Percentiles rank a stretch among this genome's conserved stretches.
Evolutionary conservation across 2,888 invertebrate genomes (phyloP).

Genomic region (Ophonus ardosiacus): DNA sequence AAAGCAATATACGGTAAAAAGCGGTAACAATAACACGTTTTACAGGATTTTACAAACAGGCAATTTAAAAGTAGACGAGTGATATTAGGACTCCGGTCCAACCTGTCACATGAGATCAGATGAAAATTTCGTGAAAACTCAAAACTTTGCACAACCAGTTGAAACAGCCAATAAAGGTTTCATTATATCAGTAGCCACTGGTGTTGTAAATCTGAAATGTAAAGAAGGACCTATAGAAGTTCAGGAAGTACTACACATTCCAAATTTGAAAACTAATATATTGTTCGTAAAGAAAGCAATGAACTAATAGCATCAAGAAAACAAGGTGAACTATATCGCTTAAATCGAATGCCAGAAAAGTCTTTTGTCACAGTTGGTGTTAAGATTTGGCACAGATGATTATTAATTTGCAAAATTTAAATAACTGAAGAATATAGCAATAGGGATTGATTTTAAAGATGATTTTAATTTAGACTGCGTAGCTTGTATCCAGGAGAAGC

Average conservation of each 20-base stretch:
- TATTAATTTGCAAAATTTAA: slow-evolving; percentile 21
- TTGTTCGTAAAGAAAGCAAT: slow-evolving; percentile 4
- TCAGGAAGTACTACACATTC: neutral
- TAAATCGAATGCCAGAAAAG: neutral
- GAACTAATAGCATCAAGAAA: slow-evolving; percentile 10
- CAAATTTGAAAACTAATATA: neutral
- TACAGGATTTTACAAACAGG: slow-evolving; percentile 2
- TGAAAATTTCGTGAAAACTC: neutral
- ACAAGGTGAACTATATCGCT: neutral
- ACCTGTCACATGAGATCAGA: slow-evolving; percentile 18
- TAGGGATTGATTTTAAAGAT: slow-evolving; percentile 27
- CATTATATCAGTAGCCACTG: slow-evolving; percentile 17
- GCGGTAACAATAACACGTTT: neutral
- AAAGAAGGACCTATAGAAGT: slow-evolving; percentile 1
- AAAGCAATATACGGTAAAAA: neutral
- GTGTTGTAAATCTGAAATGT: slow-evolving; percentile 10
- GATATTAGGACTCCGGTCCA: neutral
- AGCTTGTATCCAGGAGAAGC: slow-evolving; percentile 40
- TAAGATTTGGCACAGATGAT: neutral
- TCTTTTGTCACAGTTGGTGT: neutral
- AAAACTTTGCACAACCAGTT: too few relatives aligned
- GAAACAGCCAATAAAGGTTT: neutral
- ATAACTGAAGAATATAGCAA: slow-evolving; percentile 10
- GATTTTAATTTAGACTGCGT: neutral
- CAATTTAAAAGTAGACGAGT: slow-evolving; percentile 1